These are phyloP conservation scores for Yasuhikotakia modesta DNA, from an alignment of 2,797 vertebrate genomes.

Conservation along the genomic window DNA sequence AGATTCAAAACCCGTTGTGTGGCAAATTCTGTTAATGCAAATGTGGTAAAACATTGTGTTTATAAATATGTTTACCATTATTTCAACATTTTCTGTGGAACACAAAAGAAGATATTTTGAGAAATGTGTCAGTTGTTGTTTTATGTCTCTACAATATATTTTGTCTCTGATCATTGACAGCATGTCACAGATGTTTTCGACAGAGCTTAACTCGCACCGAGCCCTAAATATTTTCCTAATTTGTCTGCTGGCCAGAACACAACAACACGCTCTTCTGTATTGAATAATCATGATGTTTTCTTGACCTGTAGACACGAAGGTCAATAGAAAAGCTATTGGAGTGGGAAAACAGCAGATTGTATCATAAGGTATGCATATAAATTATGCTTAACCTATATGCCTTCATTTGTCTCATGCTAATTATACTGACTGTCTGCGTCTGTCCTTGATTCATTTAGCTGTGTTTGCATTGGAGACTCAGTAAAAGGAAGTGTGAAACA, in stretches of 20 bases:
- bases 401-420: slow-evolving; percentile 51
- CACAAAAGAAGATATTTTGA: too few relatives aligned
- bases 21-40: background rate
- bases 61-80: too few relatives aligned
- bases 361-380: slow-evolving; percentile 86
- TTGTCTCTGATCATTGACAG: too few relatives aligned
- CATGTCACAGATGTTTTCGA: background rate
- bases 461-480: slow-evolving; percentile 99
- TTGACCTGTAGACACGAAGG: slow-evolving; percentile 75
- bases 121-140: too few relatives aligned
- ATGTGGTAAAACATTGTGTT: background rate
- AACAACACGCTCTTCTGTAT: background rate
- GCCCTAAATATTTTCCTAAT: background rate
- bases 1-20: background rate
- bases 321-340: slow-evolving; percentile 99
- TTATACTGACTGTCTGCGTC: slow-evolving; percentile 68
- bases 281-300: background rate
- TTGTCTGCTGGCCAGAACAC: background rate
- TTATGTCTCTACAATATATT: too few relatives aligned
- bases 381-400: background rate
- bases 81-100: too few relatives aligned
- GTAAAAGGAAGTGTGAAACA: slow-evolving; percentile 99
- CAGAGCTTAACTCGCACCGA: background rate
- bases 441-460: slow-evolving; percentile 83
- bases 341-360: slow-evolving; percentile 99